Conservation (phyloP, 2,797 vertebrate species). For the Miichthys miiuy region DNA sequence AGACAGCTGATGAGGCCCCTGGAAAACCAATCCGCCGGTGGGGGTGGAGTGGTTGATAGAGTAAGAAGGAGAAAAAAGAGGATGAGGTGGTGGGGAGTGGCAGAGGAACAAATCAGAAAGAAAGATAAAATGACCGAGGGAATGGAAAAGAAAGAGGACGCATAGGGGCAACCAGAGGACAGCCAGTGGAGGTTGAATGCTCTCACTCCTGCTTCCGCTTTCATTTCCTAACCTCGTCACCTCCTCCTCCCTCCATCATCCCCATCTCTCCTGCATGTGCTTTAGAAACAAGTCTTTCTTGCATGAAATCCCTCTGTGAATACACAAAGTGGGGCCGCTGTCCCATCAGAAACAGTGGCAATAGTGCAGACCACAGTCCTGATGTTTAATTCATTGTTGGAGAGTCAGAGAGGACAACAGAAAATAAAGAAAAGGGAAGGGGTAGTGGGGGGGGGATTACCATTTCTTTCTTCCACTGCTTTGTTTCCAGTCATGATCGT, state of each 20-base stretch:
- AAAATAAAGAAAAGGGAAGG: conserved; percentile 59
- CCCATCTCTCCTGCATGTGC: conserved; percentile 37
- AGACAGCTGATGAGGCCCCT: conserved; percentile 27
- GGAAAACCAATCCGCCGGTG: conserved; percentile 48
- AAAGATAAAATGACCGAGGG: background rate
- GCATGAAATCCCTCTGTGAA: conserved; percentile 50
- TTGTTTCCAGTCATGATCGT: conserved; percentile 42
- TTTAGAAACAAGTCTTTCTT: conserved; percentile 32
- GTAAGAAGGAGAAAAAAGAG: background rate
- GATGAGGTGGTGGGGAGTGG: background rate
- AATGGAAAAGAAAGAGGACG: conserved; percentile 21
- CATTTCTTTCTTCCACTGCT: conserved; percentile 52
- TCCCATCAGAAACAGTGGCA: conserved; percentile 47
- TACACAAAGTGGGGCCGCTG: conserved; percentile 56
- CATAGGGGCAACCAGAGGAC: conserved; percentile 57
- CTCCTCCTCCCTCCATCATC: conserved; percentile 38
- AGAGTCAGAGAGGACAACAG: conserved; percentile 73
- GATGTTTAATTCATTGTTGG: conserved; percentile 80
- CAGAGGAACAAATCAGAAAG: conserved; percentile 15
- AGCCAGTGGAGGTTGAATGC: conserved; percentile 53
- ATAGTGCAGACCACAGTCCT: conserved; percentile 31
- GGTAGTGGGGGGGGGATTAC: conserved; percentile 51
- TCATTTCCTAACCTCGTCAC: conserved; percentile 44
- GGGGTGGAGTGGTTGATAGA: conserved; percentile 2
- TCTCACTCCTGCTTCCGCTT: conserved; percentile 42